Base-by-base conservation (phyloP, 2,888 invertebrate species). In the Mimas tiliae region DNA sequence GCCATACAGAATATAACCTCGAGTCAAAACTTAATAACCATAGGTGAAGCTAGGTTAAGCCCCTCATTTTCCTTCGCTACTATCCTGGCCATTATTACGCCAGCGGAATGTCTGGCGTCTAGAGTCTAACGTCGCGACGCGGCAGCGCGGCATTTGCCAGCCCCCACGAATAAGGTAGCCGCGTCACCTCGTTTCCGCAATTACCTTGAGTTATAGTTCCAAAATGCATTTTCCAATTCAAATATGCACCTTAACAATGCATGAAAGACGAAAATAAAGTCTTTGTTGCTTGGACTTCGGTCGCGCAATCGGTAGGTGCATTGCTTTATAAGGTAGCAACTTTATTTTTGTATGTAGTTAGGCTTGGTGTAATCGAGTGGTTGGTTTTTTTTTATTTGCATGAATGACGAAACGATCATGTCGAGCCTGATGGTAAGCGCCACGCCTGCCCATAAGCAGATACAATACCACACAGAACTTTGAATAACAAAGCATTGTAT, bases 111-210 rank as follows among this genome's bases (percentile, higher is more conserved):
- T 38, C 11, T 21, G 16, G 58, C 34, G 9, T 47, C n/a, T n/a
- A n/a, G 58, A 34, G 9, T 21, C 34, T 27, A 27, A 27, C 27
- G 27, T 27, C 45, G 55, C 45, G 55, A 48, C 33, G 65, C 65
- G 33, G 21, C 42, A 52, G n/a, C n/a, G 42, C 27, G 45, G 38
- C 38, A 7, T 38, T 64, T 21, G 55, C 47, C 55, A 33, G 65
- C 69, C 69, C 68, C 70, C 72, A 74, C 79, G 75, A 72, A 71
- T 69, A 70, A 70, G 63, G 65, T 19, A 71, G 67, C 27, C 70
- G 68, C 68, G 72, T 76, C 78, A 70, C 75, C 72, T 70, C 69
- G 74, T 74, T 79, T 78, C 80, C 75, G 70, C 70, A 76, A 72
- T 74, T 73, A 73, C 72, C 72, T 64, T 74, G 66, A 74, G 76